Evolutionary conservation across 2,888 invertebrate genomes (phyloP), one percentile per base, ranked within the genome.

Genomic region (Dinocampus coccinellae): DNA sequence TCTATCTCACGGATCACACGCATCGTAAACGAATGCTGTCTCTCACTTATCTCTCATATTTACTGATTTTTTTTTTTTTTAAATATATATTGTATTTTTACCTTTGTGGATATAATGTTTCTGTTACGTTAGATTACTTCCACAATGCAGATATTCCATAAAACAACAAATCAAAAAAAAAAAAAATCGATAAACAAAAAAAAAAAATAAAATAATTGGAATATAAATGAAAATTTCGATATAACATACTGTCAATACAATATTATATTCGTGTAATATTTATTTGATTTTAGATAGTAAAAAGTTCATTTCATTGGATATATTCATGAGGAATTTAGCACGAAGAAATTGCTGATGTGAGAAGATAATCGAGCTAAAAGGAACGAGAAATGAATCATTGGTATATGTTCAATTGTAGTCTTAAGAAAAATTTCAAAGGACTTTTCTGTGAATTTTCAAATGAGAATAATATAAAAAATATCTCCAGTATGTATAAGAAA

Each of bases 81-180:
- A 13, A 52, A 22, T 34, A 34, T 16, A n/a, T 36, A 64, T 39
- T 52, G 33, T 53, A 47, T 53, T 64, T 34, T 20, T 16, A 29
- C 61, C 16, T n/a, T 16, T n/a, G 42, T 33, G 66, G 60, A 69
- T 68, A 68, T 42, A 33, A 61, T 52, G 62, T 68, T 7, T 16
- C 47, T 36, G 61, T 39, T 67, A 73, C 72, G 58, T 57, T 69
- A 69, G 74, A 75, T 73, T 64, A 75, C 47, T 67, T 34, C n/a
- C 53, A 60, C 42, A 57, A 39, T 58, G n/a, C 22, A 26, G 55
- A 24, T 16, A 10, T 55, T 42, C n/a, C 39, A 42, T 67, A 58
- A 58, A 10, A 58, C 58, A 67, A 29, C 2, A 26, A 55, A 55
- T 26, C 6, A 20, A n/a, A n/a, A n/a, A n/a, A n/a, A n/a, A n/a